Evolutionary conservation across 2,888 invertebrate species (phyloP), one percentile per base, ranked within the genome.

Genomic region (Coremacera marginata): DNA sequence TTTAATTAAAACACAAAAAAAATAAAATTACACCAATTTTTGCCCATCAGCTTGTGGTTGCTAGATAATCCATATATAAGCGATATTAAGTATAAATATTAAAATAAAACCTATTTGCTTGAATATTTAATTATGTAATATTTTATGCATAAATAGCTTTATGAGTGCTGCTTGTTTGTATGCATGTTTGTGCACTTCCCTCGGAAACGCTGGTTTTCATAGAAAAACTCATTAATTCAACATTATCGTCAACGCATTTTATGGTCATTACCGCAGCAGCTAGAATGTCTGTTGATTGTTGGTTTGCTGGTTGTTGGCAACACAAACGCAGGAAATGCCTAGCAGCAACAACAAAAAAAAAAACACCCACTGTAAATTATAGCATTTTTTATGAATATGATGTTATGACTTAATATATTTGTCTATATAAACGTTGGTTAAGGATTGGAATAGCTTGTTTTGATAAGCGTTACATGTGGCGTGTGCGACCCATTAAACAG

Each of bases 201-300:
- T 14, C 25, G 51, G 68, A 68, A 51, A 22, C 51, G 14, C 16
- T 22, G 49, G 4, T 68, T 68, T 68, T 37, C 68, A 68, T 68
- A 52, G 70, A 70, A 70, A 44, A 70, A 51, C 52, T 31, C 70
- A 70, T 52, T 70, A 70, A 68, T 49, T 68, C 51, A 49, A 71
- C 37, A 60, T 60, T 57, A 71, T n/a, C 57, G 37, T 25, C 60
- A 60, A 22, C 71, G 37, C 16, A 44, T 25, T 71, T 34, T 71
- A 37, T 60, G 71, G 44, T 60, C 60, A 71, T 71, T 71, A 71
- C 34, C 57, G 60, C 60, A 63, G 27, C 25, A 14, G 62, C 14
- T 11, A 25, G 22, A 27, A 16, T 62, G 62, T 27, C 16, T 27
- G 27, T 5, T 22, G 62, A 27, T 22, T 27, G 63, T 31, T 25